These are phyloP conservation scores for Sphyrna mokarran DNA, from an alignment of 2,113 vertebrate genomes.

Conservation along the genomic window DNA sequence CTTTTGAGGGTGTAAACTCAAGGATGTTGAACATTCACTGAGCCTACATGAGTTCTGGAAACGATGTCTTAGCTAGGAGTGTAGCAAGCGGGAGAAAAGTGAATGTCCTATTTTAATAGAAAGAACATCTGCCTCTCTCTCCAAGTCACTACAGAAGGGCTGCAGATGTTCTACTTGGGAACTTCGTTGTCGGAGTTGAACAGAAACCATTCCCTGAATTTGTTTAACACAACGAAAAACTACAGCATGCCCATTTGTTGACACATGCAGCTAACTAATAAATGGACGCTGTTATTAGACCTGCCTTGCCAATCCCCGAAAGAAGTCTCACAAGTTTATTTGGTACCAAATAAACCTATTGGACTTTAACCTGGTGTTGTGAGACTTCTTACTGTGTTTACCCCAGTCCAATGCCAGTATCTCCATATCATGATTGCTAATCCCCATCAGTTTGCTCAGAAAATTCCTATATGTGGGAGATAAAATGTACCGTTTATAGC, in stretches of 20 bases:
- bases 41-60: background rate
- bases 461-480: background rate
- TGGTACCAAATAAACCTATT: too few species aligned
- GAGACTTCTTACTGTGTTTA: too few species aligned
- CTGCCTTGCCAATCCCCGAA: background rate
- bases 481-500: background rate
- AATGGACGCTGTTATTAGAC: too few species aligned
- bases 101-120: background rate
- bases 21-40: background rate
- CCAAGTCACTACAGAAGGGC: background rate
- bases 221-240: background rate
- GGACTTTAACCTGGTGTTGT: too few species aligned
- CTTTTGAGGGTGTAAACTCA: background rate
- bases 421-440: background rate
- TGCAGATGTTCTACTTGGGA: background rate
- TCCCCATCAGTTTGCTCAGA: background rate
- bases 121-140: background rate
- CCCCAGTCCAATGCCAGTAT: too few species aligned
- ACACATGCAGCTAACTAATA: background rate
- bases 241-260: background rate
- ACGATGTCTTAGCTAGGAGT: background rate
- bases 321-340: too few species aligned
- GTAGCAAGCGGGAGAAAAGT: too few species aligned
- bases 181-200: background rate
- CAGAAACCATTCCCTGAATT: background rate